Evolutionary conservation across 2,888 invertebrate species (phyloP), one percentile per base, ranked within the genome.

Genomic region (Baronia brevicornis): DNA sequence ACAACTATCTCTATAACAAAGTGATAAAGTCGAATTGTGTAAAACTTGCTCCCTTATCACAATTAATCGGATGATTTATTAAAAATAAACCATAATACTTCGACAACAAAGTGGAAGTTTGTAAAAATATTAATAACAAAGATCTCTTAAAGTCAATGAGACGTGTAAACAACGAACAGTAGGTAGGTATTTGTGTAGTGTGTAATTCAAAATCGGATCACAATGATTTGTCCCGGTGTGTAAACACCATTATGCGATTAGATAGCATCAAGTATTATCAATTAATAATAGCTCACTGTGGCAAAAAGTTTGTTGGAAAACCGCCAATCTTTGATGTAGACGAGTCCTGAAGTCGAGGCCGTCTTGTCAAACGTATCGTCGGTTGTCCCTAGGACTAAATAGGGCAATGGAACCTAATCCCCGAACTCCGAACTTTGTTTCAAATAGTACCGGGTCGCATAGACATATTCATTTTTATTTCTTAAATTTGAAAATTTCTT

Each of bases 131-230:
- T n/a, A 25, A 20, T 7, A 19, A 36, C 31, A 38, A 33, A 33
- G 28, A 30, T 10, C 28, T 39, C 30, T 33, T 12, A 33, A 31
- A 41, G 38, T 38, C 36, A 41, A 41, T 41, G 41, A 41, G 36
- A 38, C 41, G 36, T 38, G 30, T 29, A 32, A 38, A 33, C 33
- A 33, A 37, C 39, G 28, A 28, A 30, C 28, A 6, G 27, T n/a
- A n/a, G 26, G 31, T 25, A 30, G 21, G 30, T 35, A 21, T 25
- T 35, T 25, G 15, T 11, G 24, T 35, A 30, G 30, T 26, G 26
- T 28, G 20, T 20, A 33, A 30, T 33, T 30, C 24, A 36, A 42
- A 46, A 50, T 48, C 43, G 31, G 43, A 50, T 50, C 44, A 25
- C 29, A 28, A 46, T 43, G 30, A 41, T 38, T 41, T 30, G 38